These are phyloP conservation scores for Sinocyclocheilus rhinocerous DNA, from an alignment of 2,113 vertebrate genomes.

Conservation along the genomic window DNA sequence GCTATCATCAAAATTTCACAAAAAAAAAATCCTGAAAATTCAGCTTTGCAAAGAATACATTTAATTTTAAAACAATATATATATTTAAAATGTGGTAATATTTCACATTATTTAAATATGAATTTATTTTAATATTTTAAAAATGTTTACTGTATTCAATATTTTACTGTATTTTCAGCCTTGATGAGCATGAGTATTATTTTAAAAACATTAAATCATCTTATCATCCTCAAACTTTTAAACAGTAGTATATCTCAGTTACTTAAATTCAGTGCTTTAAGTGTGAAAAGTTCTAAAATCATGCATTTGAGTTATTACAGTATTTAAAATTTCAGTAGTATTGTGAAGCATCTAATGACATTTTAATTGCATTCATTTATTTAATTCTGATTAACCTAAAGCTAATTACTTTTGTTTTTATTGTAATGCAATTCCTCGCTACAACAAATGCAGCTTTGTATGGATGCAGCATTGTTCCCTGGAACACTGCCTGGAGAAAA, in stretches of 20 bases:
- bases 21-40: no score
- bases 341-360: not conserved
- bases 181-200: no score
- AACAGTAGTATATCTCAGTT: not conserved
- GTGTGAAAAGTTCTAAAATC: no score
- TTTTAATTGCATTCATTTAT: not conserved
- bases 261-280: not conserved
- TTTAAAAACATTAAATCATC: not conserved
- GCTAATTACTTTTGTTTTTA: not conserved
- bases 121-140: no score
- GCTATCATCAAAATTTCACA: no score
- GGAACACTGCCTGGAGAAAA: conserved; percentile 4
- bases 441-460: not conserved
- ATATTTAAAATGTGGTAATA: no score
- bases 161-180: no score
- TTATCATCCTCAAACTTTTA: not conserved
- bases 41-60: no score
- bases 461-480: not conserved
- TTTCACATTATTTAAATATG: no score
- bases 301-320: not conserved
- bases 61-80: no score
- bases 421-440: not conserved
- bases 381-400: not conserved
- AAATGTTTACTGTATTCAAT: no score
- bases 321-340: not conserved